Evolutionary conservation across 1,140 invertebrate genomes (phyloP), one percentile per base, ranked within the genome.

Genomic region (Drosophila trapezifrons): DNA sequence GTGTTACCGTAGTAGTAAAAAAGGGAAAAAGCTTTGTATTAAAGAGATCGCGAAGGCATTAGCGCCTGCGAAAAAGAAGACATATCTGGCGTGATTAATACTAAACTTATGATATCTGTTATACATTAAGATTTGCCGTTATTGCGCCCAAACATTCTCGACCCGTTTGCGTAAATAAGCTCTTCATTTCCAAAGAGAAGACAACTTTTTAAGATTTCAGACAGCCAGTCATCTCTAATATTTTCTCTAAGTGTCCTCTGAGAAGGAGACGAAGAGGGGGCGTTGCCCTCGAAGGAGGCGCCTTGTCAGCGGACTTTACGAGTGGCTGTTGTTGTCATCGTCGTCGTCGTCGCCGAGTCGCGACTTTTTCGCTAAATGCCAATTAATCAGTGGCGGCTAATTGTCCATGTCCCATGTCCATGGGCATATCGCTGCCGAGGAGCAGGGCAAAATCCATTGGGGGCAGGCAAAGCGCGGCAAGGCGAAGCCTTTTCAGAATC

Each of bases 301-400:
- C 51, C 57, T 59, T 57, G 55, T 40, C 76, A 78, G 15, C 37
- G 18, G 9, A 52, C 56, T 45, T 73, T 54, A 69, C 63, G 49
- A 57, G 65, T 46, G 18, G 27, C 52, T 62, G 57, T 62, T 54
- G 65, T 76, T 65, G 74, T 43, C 54, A 63, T 58, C 60, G 65
- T 76, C 74, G 74, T 43, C 54, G 67, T 58, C 60, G 65, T 76
- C 74, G 74, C 49, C 62, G 63, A 54, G 78, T 86, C 78, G 82
- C 83, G 75, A 76, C 84, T 76, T 63, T 69, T 70, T 46, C 60
- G 58, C 47, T 45, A 71, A 71, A 55, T 55, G 76, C 64, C 77
- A 87, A 87, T 87, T 87, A 87, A 87, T 87, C 83, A 87, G 77
- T 35, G 67, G 45, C 49, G 49, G 62, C 79, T 86, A 86, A 86